phyloP scores from a whole-genome alignment of 2,113 vertebrate genomes.

The Hemibagrus wyckioides region DNA sequence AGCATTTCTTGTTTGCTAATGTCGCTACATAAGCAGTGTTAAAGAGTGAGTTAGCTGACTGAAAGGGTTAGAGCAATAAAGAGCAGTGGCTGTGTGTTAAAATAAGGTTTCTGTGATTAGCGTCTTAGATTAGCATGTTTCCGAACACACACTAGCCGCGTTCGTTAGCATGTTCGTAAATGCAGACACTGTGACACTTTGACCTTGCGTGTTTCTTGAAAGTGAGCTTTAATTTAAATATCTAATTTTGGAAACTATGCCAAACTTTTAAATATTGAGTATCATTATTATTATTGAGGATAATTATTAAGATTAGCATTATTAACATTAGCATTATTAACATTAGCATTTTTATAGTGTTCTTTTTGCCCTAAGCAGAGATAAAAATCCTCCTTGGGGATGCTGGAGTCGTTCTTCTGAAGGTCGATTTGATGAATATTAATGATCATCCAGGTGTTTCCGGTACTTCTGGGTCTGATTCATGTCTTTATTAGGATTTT shows the following conservation, averaged over 20 bases:
- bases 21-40: not conserved
- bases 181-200: not conserved
- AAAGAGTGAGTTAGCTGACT: not conserved
- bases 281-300: conserved; percentile 10
- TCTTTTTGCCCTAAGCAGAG: conserved; percentile 59
- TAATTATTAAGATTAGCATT: conserved; percentile 43
- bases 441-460: conserved; percentile 40
- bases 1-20: not conserved
- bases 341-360: conserved; percentile 72
- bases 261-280: conserved; percentile 17
- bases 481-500: conserved; percentile 1
- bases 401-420: conserved; percentile 42
- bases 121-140: not conserved
- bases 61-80: not conserved
- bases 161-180: not conserved
- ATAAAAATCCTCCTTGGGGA: conserved; percentile 54
- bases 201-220: conserved; percentile 22
- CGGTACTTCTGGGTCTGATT: not conserved
- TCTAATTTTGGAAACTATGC: conserved; percentile 12
- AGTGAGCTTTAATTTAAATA: conserved; percentile 7
- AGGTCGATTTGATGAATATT: conserved; percentile 50
- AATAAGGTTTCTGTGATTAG: not conserved
- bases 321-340: conserved; percentile 57
- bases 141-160: not conserved
- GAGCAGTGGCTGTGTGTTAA: not conserved